Conservation (phyloP, 2,113 vertebrate genomes). For the Callospermophilus lateralis region DNA sequence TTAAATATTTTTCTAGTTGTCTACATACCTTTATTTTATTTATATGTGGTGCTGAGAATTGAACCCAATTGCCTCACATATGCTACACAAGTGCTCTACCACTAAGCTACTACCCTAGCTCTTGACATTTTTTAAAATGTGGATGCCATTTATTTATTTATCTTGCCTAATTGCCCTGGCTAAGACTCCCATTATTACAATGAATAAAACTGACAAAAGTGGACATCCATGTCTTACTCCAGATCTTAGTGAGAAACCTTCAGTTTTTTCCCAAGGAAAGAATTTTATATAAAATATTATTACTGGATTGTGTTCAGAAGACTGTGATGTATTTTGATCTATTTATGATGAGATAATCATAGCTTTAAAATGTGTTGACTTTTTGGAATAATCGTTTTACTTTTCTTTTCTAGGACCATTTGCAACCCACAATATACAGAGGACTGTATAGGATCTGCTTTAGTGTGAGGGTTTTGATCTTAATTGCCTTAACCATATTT, state of each 20-base stretch:
- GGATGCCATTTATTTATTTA: not conserved
- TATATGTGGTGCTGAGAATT: no score
- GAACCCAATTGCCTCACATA: no score
- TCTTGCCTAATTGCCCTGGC: not conserved
- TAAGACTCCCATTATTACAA: not conserved
- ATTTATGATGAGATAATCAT: slow-evolving; percentile 50
- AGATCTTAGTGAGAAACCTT: not conserved
- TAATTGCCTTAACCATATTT: slow-evolving; percentile 43
- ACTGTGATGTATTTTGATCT: slow-evolving; percentile 31
- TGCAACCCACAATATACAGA: slow-evolving; percentile 21
- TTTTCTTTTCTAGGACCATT: slow-evolving; percentile 57
- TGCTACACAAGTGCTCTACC: no score
- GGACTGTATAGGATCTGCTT: slow-evolving; percentile 25
- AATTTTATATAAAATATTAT: slow-evolving; percentile 2
- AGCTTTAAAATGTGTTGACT: slow-evolving; percentile 40
- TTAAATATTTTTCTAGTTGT: no score
- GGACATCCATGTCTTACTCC: not conserved
- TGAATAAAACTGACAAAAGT: not conserved
- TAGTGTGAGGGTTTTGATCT: slow-evolving; percentile 42
- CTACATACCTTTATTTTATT: no score
- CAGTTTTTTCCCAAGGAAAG: not conserved
- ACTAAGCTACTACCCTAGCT: no score
- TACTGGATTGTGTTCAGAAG: not conserved
- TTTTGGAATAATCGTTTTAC: slow-evolving; percentile 47
- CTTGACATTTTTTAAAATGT: not conserved